A percentile compares a stretch with the other conserved stretches of the same genome.
These are phyloP conservation scores for Lampris megalopsis DNA, from an alignment of 2,113 vertebrate species.

Conservation along the genomic window DNA sequence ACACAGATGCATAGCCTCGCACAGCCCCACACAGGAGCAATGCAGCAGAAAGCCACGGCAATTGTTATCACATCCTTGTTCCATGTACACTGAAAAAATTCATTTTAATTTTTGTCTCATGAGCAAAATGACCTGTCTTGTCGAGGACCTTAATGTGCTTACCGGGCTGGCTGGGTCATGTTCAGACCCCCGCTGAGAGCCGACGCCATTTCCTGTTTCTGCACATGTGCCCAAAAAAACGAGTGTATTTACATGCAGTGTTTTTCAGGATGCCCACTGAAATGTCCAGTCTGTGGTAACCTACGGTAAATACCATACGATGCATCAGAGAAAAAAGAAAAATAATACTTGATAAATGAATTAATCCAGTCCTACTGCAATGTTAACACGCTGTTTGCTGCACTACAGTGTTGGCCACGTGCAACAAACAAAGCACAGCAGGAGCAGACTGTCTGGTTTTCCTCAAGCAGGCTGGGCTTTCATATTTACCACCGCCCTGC, in stretches of 20 bases:
- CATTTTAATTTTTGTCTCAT: constrained; percentile 13
- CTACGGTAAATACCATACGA: too few relatives aligned
- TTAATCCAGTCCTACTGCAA: neutral
- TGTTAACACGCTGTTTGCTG: neutral
- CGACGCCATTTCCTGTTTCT: neutral
- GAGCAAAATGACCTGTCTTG: constrained; percentile 6
- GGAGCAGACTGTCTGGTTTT: neutral
- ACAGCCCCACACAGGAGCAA: too few relatives aligned
- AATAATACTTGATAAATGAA: neutral
- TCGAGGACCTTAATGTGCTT: neutral
- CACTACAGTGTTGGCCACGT: neutral
- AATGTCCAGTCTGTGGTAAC: too few relatives aligned
- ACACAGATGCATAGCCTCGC: too few relatives aligned
- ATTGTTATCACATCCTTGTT: constrained; percentile 21
- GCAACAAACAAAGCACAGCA: neutral
- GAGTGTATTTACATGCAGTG: neutral
- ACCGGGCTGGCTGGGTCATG: neutral
- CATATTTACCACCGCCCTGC: neutral
- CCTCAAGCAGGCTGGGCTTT: neutral
- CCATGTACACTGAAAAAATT: neutral
- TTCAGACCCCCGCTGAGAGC: constrained; percentile 3
- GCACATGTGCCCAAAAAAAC: neutral
- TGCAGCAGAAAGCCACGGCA: constrained; percentile 4
- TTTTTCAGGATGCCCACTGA: too few relatives aligned
- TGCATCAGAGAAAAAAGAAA: too few relatives aligned